These are phyloP conservation scores for Puma concolor DNA, from an alignment of 2,113 vertebrate species.

Conservation along the genomic window DNA sequence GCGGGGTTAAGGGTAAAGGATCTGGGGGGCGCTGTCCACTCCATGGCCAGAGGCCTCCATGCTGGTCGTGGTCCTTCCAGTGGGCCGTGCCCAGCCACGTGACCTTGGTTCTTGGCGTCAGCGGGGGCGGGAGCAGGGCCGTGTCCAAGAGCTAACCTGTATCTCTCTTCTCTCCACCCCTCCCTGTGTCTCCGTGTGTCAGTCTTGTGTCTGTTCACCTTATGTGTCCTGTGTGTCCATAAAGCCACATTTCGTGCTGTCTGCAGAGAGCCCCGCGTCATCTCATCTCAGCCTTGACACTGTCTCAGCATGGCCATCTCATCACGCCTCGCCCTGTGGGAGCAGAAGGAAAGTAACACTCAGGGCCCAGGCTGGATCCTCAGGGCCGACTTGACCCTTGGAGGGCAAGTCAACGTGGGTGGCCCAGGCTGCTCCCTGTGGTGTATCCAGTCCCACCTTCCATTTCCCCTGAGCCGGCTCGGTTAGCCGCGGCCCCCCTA, in stretches of 20 bases:
- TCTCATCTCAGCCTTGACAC: neutral
- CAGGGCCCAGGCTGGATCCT: accelerated
- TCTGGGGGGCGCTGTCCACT: neutral
- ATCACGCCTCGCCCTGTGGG: constrained; percentile 97
- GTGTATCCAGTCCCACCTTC: too few species aligned
- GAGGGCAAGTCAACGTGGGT: neutral
- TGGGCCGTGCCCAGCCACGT: neutral
- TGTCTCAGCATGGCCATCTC: constrained; percentile 93
- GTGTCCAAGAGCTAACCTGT: constrained; percentile 8
- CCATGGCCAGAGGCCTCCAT: accelerated
- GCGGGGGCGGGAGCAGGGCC: accelerated
- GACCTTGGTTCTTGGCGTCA: accelerated
- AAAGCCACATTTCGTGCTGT: constrained; percentile 8
- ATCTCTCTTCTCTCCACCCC: constrained; percentile 68
- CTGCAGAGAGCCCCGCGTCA: neutral
- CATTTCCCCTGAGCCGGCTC: neutral
- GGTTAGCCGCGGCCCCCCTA: neutral
- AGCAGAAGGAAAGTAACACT: constrained; percentile 95
- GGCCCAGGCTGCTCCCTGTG: neutral
- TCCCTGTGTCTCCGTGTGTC: neutral
- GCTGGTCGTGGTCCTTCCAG: neutral
- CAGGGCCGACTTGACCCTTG: neutral
- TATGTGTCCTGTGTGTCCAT: neutral
- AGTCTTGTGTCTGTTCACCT: neutral
- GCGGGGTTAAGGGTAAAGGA: neutral